These are phyloP conservation scores for Macrocentrus cingulum DNA, from an alignment of 1,140 invertebrate species.

Conservation along the genomic window DNA sequence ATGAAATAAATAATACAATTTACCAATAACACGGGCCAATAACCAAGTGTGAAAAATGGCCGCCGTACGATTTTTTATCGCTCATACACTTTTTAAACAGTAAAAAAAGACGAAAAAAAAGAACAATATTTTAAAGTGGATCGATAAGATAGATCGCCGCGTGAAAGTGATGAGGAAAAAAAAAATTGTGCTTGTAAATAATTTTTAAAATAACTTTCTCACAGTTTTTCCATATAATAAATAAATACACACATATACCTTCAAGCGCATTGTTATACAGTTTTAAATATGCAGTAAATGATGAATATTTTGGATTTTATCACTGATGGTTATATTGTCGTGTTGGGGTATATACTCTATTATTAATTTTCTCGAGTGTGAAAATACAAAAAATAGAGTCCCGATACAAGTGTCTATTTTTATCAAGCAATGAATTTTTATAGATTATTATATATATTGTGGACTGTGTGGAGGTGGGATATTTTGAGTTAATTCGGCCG, in stretches of 20 bases:
- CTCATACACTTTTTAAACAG: background rate
- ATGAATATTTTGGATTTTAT: too few species aligned
- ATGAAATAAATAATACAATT: conserved; percentile 19
- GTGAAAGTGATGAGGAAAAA: too few species aligned
- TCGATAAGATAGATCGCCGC: too few species aligned
- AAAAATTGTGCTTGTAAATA: too few species aligned
- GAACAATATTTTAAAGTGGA: too few species aligned
- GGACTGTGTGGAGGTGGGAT: background rate
- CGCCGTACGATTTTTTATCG: conserved; percentile 7
- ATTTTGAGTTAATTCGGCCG: background rate
- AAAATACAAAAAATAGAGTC: conserved; percentile 15
- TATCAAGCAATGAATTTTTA: conserved; percentile 9
- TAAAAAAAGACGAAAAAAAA: background rate
- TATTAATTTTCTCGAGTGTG: conserved; percentile 6
- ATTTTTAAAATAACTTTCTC: too few species aligned
- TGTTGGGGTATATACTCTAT: too few species aligned
- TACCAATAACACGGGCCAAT: background rate
- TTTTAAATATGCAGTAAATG: too few species aligned
- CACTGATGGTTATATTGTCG: too few species aligned
- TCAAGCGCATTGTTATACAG: too few species aligned
- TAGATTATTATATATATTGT: conserved; percentile 8
- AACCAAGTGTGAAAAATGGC: background rate
- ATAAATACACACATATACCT: too few species aligned
- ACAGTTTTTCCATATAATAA: too few species aligned
- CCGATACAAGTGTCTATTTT: conserved; percentile 17